These are phyloP conservation scores for Holocentrus rufus DNA, from an alignment of 2,797 vertebrate genomes.

Conservation along the genomic window DNA sequence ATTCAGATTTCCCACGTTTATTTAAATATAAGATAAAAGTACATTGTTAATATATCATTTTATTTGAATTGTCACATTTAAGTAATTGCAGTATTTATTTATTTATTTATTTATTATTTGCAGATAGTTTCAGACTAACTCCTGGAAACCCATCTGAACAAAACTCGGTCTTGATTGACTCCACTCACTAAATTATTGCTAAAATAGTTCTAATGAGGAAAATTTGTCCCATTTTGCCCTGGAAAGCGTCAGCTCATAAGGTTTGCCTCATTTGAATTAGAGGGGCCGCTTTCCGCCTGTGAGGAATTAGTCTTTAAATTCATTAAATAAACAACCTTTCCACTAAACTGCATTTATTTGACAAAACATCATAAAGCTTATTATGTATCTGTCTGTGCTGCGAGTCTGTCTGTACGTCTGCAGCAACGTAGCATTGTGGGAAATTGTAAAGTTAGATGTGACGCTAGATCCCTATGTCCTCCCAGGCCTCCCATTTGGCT, in stretches of 20 bases:
- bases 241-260: no score
- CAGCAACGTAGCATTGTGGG: no score
- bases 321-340: constrained; percentile 28
- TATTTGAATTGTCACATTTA: neutral
- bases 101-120: no score
- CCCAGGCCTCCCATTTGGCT: no score
- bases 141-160: neutral
- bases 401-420: no score
- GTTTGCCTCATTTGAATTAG: no score
- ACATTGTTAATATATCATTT: neutral
- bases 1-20: neutral
- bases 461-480: no score
- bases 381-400: no score
- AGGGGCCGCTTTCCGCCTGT: constrained; percentile 9
- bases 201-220: constrained; percentile 18
- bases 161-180: constrained; percentile 7
- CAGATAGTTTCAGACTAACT: neutral
- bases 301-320: constrained; percentile 25
- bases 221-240: constrained; percentile 10
- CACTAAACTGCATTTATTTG: constrained; percentile 22
- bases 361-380: no score
- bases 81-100: neutral
- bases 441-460: no score
- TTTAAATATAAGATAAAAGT: constrained; percentile 1
- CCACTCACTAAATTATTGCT: neutral